These are phyloP conservation scores for Athene noctua DNA, from an alignment of 2,113 vertebrate genomes.

Conservation along the genomic window DNA sequence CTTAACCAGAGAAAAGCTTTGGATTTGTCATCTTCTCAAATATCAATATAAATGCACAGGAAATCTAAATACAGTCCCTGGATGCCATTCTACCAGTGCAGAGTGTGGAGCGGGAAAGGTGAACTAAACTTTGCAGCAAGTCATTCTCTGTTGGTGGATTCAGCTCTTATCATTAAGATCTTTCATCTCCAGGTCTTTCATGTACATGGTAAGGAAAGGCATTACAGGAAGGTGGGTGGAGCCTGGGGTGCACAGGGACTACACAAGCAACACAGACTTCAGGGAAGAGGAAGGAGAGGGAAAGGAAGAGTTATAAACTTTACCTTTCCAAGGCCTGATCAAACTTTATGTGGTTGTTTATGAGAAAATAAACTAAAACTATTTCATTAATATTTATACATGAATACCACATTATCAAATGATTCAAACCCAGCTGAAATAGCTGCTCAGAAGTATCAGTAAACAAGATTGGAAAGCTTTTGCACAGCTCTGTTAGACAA, in stretches of 20 bases:
- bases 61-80: neutral
- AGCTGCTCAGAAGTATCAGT: neutral
- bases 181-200: neutral
- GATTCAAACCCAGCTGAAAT: neutral
- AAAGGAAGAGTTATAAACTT: neutral
- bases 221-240: rapidly evolving
- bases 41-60: neutral
- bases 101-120: neutral
- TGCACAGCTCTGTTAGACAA: neutral
- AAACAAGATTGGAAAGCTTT: neutral
- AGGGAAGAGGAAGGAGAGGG: neutral
- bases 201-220: neutral
- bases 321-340: neutral
- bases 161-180: neutral
- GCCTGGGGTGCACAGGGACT: rapidly evolving
- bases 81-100: neutral
- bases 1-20: neutral
- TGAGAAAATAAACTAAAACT: neutral
- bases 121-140: neutral
- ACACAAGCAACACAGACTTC: neutral
- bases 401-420: neutral
- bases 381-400: neutral
- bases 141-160: neutral
- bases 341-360: neutral
- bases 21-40: neutral